Conservation (phyloP, 2,797 vertebrate species). For the Pseudocheirus occidentalis region DNA sequence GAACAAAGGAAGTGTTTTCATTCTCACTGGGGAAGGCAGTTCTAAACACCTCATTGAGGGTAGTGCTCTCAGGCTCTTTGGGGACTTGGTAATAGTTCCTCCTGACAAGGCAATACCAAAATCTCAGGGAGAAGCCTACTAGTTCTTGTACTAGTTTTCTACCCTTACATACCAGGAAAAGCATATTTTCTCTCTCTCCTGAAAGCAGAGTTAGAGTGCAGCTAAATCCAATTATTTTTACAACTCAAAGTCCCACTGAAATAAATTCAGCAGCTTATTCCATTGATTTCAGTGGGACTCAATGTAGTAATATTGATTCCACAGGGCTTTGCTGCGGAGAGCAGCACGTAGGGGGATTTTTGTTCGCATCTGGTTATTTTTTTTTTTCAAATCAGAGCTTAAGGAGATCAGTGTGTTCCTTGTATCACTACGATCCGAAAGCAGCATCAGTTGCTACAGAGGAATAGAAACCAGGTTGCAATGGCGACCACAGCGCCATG, state of each 20-base stretch:
- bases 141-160: constrained; percentile 36
- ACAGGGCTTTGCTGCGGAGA: constrained; percentile 38
- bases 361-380: constrained; percentile 53
- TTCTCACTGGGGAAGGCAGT: constrained; percentile 78
- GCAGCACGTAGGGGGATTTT: background rate
- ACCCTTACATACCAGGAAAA: constrained; percentile 57
- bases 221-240: constrained; percentile 75
- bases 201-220: constrained; percentile 55
- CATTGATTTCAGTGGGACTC: constrained; percentile 67
- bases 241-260: constrained; percentile 61
- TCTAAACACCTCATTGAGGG: constrained; percentile 78
- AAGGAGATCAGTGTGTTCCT: constrained; percentile 55
- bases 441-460: constrained; percentile 52
- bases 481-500: background rate
- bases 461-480: background rate
- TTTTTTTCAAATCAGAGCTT: constrained; percentile 49
- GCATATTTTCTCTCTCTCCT: constrained; percentile 74
- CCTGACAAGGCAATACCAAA: constrained; percentile 73
- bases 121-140: constrained; percentile 73
- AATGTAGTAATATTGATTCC: constrained; percentile 66
- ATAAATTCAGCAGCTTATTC: constrained; percentile 62
- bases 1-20: constrained; percentile 79
- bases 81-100: constrained; percentile 75
- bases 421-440: constrained; percentile 45
- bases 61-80: constrained; percentile 67